Evolutionary conservation across 2,797 vertebrate genomes (phyloP).

Genomic region (Alosa sapidissima): DNA sequence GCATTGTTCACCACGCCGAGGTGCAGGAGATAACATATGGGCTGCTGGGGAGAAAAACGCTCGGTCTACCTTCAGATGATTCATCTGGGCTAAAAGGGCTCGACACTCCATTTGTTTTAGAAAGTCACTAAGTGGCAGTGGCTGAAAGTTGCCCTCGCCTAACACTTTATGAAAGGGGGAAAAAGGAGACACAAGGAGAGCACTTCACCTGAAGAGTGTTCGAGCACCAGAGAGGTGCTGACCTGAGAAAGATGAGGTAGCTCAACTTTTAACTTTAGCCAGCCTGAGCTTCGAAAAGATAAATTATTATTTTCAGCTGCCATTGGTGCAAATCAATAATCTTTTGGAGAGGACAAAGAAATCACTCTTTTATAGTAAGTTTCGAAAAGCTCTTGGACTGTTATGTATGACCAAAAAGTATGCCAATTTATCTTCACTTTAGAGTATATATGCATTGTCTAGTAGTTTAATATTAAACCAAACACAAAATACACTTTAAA

Average conservation of each 20-base stretch:
- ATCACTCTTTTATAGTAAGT: not conserved
- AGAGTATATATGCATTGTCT: not conserved
- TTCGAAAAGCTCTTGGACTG: not conserved
- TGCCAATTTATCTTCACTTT: not conserved
- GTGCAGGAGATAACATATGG: conserved; percentile 23
- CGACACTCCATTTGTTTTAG: conserved; percentile 25
- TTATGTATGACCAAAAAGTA: not conserved
- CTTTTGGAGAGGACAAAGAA: not conserved
- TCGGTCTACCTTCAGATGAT: not conserved
- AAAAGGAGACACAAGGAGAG: not conserved
- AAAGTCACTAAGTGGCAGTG: conserved; percentile 19
- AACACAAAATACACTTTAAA: not conserved
- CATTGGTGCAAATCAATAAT: not conserved
- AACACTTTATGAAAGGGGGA: not conserved
- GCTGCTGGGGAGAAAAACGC: not conserved
- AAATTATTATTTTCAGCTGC: not conserved
- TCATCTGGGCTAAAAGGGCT: conserved; percentile 23
- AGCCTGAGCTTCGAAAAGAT: not conserved
- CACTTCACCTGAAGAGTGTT: not conserved
- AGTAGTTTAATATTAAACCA: not conserved
- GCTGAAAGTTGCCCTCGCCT: conserved; percentile 15
- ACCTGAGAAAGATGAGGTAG: not conserved
- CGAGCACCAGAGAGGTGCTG: not conserved
- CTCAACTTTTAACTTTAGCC: not conserved
- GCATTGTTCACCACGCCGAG: conserved; percentile 6